These are phyloP conservation scores for Diachrysia chrysitis DNA, from an alignment of 2,888 invertebrate species.

Conservation along the genomic window DNA sequence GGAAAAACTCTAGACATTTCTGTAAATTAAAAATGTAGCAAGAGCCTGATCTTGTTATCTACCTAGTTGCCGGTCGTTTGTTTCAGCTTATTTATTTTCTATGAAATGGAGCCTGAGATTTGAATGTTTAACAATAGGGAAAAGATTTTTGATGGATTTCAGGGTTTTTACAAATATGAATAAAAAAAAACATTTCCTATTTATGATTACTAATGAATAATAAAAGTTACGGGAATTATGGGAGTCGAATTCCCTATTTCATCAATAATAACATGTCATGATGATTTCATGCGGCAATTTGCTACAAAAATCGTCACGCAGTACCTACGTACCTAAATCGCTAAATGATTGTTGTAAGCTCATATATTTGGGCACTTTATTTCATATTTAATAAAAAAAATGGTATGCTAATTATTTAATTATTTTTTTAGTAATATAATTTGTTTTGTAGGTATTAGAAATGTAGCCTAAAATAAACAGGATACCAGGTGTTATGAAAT, in stretches of 20 bases:
- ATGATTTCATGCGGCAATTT: neutral
- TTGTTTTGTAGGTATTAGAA: neutral
- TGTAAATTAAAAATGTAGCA: conserved; percentile 80
- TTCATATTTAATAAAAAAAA: too few species aligned
- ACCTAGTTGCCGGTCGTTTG: conserved; percentile 52
- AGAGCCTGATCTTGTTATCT: conserved; percentile 72
- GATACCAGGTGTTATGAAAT: neutral
- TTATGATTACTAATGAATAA: neutral
- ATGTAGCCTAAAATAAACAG: neutral
- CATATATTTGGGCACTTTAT: neutral
- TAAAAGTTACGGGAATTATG: conserved; percentile 10
- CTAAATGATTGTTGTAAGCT: neutral
- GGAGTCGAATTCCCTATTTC: neutral
- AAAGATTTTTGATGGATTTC: conserved; percentile 4
- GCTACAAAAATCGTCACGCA: neutral
- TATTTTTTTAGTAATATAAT: too few species aligned
- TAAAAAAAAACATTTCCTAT: neutral
- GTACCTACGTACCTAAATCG: too few species aligned
- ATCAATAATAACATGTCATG: neutral
- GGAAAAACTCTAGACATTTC: conserved; percentile 79
- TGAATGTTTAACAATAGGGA: conserved; percentile 12
- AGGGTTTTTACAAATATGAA: conserved; percentile 7
- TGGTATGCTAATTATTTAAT: too few species aligned
- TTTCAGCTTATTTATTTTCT: conserved; percentile 38
- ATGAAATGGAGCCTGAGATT: conserved; percentile 20